Evolutionary conservation across 2,797 vertebrate genomes (phyloP), one percentile per base, ranked within the genome.

Genomic region (Coccyzus lansbergi): DNA sequence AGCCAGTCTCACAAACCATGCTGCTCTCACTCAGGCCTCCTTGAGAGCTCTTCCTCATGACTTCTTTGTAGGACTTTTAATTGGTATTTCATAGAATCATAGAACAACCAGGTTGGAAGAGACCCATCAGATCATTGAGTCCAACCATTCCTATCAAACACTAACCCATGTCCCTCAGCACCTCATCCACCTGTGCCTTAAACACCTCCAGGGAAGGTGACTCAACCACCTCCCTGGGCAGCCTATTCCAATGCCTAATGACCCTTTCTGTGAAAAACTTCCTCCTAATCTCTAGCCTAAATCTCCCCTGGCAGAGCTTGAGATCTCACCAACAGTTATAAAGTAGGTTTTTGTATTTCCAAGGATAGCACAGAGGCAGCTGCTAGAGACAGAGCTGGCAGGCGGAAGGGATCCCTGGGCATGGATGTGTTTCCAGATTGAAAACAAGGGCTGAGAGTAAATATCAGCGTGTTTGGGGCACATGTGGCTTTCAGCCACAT

Each of bases 1-100:
- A 72, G 25, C 2, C 29, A 28, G 18, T n/a, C 16, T 22, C 29
- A 36, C 33, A 85, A 40, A 52, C 2, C 8, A 31, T n/a, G 63
- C 29, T 22, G 26, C 58, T 28, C n/a, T 21, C 29, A 6, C 40
- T 4, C 13, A 6, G 14, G 26, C 21, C 26, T 44, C 24, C 28
- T 18, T 1, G 6, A 12, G 0, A 69, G 29, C 34, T 21, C 7
- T 7, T 12, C 21, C 36, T 1, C 24, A 13, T 16, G 4, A 11
- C 22, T 29, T 34, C 42, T 10, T 24, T 5, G 10, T 3, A 15
- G 9, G 9, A 4, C n/a, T 62, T 58, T 15, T 31, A 31, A 29
- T 15, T 10, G 36, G 10, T 3, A 33, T 24, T 18, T 38, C n/a
- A n/a, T n/a, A n/a, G n/a, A n/a, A n/a, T n/a, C n/a, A n/a, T n/a